Evolutionary conservation across 92 coral and sea anemone species (phyloP).

Genomic region (Virgularia gustaviana): DNA sequence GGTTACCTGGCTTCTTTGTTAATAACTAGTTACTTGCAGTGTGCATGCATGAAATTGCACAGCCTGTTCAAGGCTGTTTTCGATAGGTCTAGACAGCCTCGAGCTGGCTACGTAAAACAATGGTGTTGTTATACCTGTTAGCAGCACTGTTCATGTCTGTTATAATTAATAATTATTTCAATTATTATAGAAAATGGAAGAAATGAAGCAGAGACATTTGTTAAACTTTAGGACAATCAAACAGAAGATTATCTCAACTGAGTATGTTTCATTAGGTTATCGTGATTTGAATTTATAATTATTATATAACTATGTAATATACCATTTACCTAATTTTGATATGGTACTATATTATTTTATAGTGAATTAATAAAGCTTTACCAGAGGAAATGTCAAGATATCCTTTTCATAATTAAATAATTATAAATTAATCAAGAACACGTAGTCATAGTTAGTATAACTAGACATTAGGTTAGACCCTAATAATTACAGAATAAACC

Average conservation of each 20-base stretch:
- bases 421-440: neutral
- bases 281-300: neutral
- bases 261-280: conserved; percentile 53
- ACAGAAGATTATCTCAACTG: conserved; percentile 85
- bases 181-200: conserved; percentile 25
- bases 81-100: too few relatives aligned
- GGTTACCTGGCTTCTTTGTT: too few relatives aligned
- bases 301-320: neutral
- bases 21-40: neutral
- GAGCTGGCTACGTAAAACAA: too few relatives aligned
- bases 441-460: too few relatives aligned
- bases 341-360: conserved; percentile 15
- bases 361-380: conserved; percentile 85
- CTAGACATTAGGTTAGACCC: too few relatives aligned
- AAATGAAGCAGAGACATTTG: conserved; percentile 24
- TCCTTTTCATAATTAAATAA: conserved; percentile 60
- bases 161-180: too few relatives aligned
- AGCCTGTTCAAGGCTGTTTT: too few relatives aligned
- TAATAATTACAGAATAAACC: neutral
- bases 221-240: conserved; percentile 60
- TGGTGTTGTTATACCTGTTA: too few relatives aligned
- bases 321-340: too few relatives aligned
- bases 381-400: conserved; percentile 89
- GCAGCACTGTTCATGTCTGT: too few relatives aligned
- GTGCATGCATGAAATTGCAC: too few relatives aligned